These are phyloP conservation scores for Drosophila pseudoobscura DNA, from an alignment of 1,140 invertebrate genomes.

Conservation along the genomic window DNA sequence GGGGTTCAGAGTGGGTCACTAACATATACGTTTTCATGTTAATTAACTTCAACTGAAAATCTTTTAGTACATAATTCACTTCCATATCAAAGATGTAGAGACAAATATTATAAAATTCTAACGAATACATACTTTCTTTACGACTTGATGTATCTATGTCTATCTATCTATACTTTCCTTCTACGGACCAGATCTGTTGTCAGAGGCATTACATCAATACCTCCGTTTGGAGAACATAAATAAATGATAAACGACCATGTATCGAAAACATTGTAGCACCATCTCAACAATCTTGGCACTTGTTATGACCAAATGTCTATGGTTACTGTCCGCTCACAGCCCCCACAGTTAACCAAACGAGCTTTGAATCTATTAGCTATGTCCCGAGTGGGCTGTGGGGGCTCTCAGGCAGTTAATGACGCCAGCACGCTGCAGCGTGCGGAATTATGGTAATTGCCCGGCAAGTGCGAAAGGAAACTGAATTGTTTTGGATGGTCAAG, in stretches of 20 bases:
- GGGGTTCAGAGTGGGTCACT: no score
- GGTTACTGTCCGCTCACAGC: conserved; percentile 12
- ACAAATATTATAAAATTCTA: not conserved
- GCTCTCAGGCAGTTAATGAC: conserved; percentile 40
- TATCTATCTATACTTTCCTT: no score
- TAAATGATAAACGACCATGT: no score
- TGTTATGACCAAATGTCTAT: conserved; percentile 2
- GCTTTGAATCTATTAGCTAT: not conserved
- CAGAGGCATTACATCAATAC: no score
- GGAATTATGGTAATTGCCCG: conserved; percentile 40
- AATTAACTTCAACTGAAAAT: not conserved
- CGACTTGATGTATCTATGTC: no score
- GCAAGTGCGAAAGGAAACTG: conserved; percentile 43
- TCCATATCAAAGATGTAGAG: no score
- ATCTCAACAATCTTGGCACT: conserved; percentile 8
- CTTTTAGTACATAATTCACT: no score
- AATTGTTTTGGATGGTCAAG: conserved; percentile 45
- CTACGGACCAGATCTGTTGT: no score
- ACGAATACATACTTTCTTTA: not conserved
- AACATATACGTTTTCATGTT: not conserved
- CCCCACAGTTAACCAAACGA: not conserved
- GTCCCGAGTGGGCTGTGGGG: conserved; percentile 16
- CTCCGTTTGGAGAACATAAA: no score
- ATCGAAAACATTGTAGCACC: not conserved
- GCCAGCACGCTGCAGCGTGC: conserved; percentile 31